Evolutionary conservation across 2,888 invertebrate species (phyloP), one percentile per base, ranked within the genome.

Genomic region (Microctonus aethiopoides): DNA sequence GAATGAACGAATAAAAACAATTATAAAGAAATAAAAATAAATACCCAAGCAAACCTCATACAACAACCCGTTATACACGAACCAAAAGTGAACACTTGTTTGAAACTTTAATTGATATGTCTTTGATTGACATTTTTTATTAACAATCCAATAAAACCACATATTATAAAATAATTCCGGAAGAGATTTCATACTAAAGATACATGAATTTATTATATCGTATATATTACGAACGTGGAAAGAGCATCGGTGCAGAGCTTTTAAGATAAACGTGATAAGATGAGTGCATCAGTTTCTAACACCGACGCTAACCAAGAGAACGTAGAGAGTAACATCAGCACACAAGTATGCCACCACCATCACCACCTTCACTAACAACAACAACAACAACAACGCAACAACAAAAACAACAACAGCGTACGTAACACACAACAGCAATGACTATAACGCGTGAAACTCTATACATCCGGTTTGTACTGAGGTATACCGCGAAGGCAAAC

Each of bases 401-500:
- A 11, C 63, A 22, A 34, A 26, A 22, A 22, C 52, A 63, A 63
- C 51, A 62, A 32, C 57, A 57, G 10, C 34, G 9, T n/a, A 11
- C 34, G 26, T 34, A 32, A 46, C 51, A 36, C 11, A 32, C 51
- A 46, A 63, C 62, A 24, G 10, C 39, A 60, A 51, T 65, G 65
- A 65, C 39, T 54, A 39, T 56, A 56, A 65, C 39, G 56, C 54
- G 56, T 56, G 65, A 65, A 65, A 57, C 65, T 65, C 65, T 65
- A 65, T 65, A 65, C 36, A 56, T 65, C 39, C 56, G 36, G 56
- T 65, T 65, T 65, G 16, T 4, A 46, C 52, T 34, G 56, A 20
- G 64, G 59, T 59, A 29, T 34, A 64, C 57, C 69, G 34, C 64
- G 22, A 51, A 29, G 51, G 52, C 61, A 52, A 67, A 69, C 69